A percentile compares a stretch with the other conserved stretches of the same genome.
Evolutionary conservation across 2,888 invertebrate genomes (phyloP).

Genomic region (Pegoplata infirma): DNA sequence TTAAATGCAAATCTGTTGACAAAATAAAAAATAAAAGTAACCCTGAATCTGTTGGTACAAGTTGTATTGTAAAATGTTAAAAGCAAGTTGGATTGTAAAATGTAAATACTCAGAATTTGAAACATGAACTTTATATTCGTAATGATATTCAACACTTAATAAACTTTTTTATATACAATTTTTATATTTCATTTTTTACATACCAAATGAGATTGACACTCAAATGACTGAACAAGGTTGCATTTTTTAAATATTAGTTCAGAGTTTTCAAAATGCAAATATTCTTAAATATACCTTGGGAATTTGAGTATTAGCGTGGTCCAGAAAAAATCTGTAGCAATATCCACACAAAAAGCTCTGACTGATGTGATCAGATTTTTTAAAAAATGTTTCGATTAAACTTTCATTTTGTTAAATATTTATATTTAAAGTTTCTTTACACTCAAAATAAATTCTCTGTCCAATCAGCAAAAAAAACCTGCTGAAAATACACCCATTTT

Average conservation of each 20-base stretch:
- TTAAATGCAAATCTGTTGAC: slow-evolving; percentile 53
- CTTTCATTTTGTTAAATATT: too few relatives aligned
- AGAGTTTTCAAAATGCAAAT: slow-evolving; percentile 15
- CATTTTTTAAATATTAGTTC: slow-evolving; percentile 18
- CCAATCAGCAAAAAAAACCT: too few relatives aligned
- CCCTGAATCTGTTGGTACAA: slow-evolving; percentile 24
- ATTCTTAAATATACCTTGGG: slow-evolving; percentile 28
- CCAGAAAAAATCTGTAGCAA: too few relatives aligned
- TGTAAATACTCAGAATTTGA: slow-evolving; percentile 25
- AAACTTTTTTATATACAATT: slow-evolving; percentile 27
- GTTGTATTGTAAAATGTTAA: slow-evolving; percentile 8
- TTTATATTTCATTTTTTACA: neutral
- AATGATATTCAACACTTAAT: slow-evolving; percentile 54
- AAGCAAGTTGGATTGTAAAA: slow-evolving; percentile 2
- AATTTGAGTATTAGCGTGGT: slow-evolving; percentile 17
- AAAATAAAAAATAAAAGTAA: slow-evolving; percentile 33
- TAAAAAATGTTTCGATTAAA: too few relatives aligned
- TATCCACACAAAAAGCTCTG: too few relatives aligned
- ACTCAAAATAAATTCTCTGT: too few relatives aligned
- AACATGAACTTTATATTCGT: slow-evolving; percentile 33
- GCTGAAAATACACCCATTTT: too few relatives aligned
- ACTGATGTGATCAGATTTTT: too few relatives aligned
- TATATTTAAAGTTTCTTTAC: too few relatives aligned
- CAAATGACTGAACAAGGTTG: slow-evolving; percentile 38
- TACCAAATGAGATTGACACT: slow-evolving; percentile 55